phyloP scores from a whole-genome alignment of 1,140 invertebrate genomes.

The Prorops nasuta region DNA sequence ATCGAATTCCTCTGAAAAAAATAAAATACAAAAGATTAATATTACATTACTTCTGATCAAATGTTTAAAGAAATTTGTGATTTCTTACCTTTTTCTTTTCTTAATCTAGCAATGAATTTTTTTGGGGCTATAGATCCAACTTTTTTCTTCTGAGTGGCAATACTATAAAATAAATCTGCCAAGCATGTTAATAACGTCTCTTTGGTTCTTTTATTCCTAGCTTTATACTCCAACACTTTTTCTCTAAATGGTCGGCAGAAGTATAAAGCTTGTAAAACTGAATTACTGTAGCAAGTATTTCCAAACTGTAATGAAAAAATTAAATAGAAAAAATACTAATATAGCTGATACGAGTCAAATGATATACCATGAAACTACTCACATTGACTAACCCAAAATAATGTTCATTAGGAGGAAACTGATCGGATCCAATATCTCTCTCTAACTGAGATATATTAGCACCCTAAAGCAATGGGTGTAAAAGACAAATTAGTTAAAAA shows the following conservation, averaged over 20 bases:
- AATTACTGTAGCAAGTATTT: constrained; percentile 99
- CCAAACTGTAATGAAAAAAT: constrained; percentile 82
- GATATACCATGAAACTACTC: no score
- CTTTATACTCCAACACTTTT: constrained; percentile 97
- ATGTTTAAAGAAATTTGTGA: constrained; percentile 8
- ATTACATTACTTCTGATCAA: no score
- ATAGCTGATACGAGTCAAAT: no score
- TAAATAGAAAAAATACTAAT: constrained; percentile 14
- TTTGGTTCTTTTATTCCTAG: constrained; percentile 95
- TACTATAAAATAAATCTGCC: constrained; percentile 97
- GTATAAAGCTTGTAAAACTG: constrained; percentile 97
- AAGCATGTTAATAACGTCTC: constrained; percentile 97
- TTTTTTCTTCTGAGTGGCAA: constrained; percentile 99
- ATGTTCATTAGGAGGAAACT: constrained; percentile 96
- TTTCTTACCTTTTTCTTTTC: constrained; percentile 95
- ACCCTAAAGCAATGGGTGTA: constrained; percentile 75
- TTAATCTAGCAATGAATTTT: constrained; percentile 96
- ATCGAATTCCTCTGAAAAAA: constrained; percentile 92
- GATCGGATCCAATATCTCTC: constrained; percentile 95
- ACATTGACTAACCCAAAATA: constrained; percentile 99
- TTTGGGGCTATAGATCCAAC: constrained; percentile 99
- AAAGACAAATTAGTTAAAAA: constrained; percentile 7
- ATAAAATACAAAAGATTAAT: constrained; percentile 12
- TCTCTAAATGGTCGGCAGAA: constrained; percentile 99
- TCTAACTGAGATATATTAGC: constrained; percentile 97